phyloP scores from a whole-genome alignment of 2,888 invertebrate genomes.

The Cataglyphis livida region DNA sequence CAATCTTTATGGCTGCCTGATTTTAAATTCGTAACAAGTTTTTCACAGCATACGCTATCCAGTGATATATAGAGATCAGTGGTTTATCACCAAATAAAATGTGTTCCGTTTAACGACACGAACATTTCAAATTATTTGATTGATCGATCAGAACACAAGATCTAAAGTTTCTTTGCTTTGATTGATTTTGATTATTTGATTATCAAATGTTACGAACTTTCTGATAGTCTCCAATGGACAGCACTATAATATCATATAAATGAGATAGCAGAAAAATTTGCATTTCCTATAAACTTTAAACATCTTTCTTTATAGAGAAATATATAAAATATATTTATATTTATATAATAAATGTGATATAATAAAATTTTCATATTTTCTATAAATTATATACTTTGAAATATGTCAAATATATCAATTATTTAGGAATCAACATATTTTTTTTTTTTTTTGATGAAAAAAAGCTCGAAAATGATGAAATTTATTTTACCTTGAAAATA shows the following conservation, averaged over 20 bases:
- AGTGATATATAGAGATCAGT: too few species aligned
- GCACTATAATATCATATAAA: background rate
- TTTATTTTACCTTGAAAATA: conserved; percentile 53
- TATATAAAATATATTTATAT: background rate
- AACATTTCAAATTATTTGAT: background rate
- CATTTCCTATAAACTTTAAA: background rate
- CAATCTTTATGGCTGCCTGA: too few species aligned
- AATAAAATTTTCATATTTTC: background rate
- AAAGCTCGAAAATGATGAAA: conserved; percentile 62
- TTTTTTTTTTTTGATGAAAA: conserved; percentile 29
- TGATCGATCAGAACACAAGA: too few species aligned
- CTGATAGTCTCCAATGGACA: background rate
- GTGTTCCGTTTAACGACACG: too few species aligned
- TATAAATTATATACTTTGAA: conserved; percentile 26
- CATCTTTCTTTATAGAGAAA: background rate
- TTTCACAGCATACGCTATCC: too few species aligned
- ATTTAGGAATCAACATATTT: conserved; percentile 57
- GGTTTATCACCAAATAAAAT: too few species aligned
- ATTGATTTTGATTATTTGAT: background rate
- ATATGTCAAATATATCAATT: conserved; percentile 32
- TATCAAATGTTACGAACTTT: background rate
- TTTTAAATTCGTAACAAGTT: too few species aligned
- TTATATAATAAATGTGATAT: background rate
- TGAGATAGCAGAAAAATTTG: background rate
- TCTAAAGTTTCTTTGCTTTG: background rate